These are phyloP conservation scores for Menidia menidia DNA, from an alignment of 2,797 vertebrate species.

Conservation along the genomic window DNA sequence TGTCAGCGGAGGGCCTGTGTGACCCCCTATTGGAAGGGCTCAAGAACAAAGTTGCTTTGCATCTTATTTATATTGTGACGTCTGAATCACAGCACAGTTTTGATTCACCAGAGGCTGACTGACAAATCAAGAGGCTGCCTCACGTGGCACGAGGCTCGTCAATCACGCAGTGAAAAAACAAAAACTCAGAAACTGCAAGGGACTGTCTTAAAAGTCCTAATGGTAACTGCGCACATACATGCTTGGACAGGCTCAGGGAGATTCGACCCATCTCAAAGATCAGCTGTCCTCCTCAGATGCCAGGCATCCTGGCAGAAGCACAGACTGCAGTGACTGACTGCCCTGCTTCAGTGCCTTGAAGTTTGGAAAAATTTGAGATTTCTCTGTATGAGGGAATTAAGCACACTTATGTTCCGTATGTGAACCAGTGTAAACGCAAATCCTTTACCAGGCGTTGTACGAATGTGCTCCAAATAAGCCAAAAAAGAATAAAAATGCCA, in stretches of 20 bases:
- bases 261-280: slow-evolving; percentile 12
- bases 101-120: slow-evolving; percentile 11
- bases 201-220: slow-evolving; percentile 11
- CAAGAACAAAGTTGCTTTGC: slow-evolving; percentile 4
- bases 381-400: slow-evolving; percentile 18
- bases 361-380: slow-evolving; percentile 23
- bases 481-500: slow-evolving; percentile 14
- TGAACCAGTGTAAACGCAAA: slow-evolving; percentile 25
- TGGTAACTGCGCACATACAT: slow-evolving; percentile 18
- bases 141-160: background rate
- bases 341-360: slow-evolving; percentile 67
- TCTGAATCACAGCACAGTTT: slow-evolving; percentile 11
- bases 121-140: slow-evolving; percentile 11
- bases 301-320: slow-evolving; percentile 38
- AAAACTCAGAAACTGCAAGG: slow-evolving; percentile 11
- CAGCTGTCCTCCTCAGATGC: slow-evolving; percentile 8
- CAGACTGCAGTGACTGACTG: slow-evolving; percentile 37
- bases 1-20: background rate
- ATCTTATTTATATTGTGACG: slow-evolving; percentile 11
- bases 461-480: slow-evolving; percentile 56
- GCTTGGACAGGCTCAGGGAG: slow-evolving; percentile 18
- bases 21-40: slow-evolving; percentile 6
- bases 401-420: slow-evolving; percentile 64
- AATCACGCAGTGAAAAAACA: slow-evolving; percentile 32
- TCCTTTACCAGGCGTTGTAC: slow-evolving; percentile 43